A percentile compares a stretch with the other conserved stretches of the same genome.
phyloP scores from a whole-genome alignment of 2,113 vertebrate genomes.

The Suncus etruscus region DNA sequence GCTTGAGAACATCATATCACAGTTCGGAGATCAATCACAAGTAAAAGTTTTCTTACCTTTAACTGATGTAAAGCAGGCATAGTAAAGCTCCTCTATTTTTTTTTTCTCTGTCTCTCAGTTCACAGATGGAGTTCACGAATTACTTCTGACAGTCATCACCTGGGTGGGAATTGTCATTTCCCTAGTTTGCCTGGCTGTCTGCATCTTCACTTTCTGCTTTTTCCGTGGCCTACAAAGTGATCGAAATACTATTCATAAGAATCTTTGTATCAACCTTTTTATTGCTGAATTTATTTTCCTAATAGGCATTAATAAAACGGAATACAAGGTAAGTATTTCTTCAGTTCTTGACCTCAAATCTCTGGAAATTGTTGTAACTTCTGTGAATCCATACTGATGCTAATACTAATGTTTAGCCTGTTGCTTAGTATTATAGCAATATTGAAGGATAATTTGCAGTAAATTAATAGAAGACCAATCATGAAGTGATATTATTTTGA shows the following conservation, averaged over 20 bases:
- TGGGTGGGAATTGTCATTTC: constrained; percentile 97
- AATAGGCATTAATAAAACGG: constrained; percentile 97
- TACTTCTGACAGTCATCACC: constrained; percentile 96
- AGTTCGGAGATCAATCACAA: constrained; percentile 28
- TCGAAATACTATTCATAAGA: constrained; percentile 99
- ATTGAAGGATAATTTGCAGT: constrained; percentile 82
- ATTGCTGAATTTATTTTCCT: constrained; percentile 99
- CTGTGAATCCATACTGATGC: constrained; percentile 82
- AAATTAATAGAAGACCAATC: constrained; percentile 80
- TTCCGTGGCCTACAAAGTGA: constrained; percentile 99
- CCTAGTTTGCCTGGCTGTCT: constrained; percentile 96
- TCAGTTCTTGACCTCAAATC: constrained; percentile 82
- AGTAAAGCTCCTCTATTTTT: constrained; percentile 81
- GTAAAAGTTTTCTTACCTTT: constrained; percentile 71
- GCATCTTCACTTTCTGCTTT: constrained; percentile 99
- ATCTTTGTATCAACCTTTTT: constrained; percentile 99
- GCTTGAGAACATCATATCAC: constrained; percentile 56
- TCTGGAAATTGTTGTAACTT: constrained; percentile 82
- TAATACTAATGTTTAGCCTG: constrained; percentile 80
- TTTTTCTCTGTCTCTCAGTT: constrained; percentile 87
- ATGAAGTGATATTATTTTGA: constrained; percentile 71
- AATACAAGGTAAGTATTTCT: constrained; percentile 92
- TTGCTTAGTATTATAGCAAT: constrained; percentile 75
- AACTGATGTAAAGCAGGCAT: constrained; percentile 63
- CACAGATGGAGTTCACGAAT: constrained; percentile 91